phyloP scores from a whole-genome alignment of 2,113 vertebrate genomes.

The Thunnus thynnus region DNA sequence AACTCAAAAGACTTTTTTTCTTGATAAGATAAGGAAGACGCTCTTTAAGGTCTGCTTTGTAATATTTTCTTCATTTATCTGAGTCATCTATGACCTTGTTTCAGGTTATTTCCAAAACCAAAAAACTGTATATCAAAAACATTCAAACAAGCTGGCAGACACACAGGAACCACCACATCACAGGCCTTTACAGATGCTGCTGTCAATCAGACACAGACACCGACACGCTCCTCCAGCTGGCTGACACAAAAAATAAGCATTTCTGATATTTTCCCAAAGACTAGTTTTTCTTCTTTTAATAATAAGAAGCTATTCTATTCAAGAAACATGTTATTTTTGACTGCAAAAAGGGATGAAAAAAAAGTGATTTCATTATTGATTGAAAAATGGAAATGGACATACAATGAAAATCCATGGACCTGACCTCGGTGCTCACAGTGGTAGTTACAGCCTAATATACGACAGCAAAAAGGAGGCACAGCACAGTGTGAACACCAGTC shows the following conservation, averaged over 20 bases:
- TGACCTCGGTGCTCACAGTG: constrained; percentile 39
- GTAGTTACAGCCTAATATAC: constrained; percentile 31
- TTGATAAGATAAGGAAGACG: constrained; percentile 10
- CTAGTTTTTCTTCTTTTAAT: no score
- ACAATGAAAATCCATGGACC: constrained; percentile 26
- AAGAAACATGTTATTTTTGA: no score
- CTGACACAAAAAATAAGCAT: no score
- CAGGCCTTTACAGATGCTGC: no score
- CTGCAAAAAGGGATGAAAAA: no score
- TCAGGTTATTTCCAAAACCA: not conserved
- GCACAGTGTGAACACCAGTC: constrained; percentile 58
- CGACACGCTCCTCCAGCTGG: no score
- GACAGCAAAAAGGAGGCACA: constrained; percentile 28
- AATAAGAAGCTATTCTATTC: no score
- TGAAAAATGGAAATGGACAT: constrained; percentile 35
- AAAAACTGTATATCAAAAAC: not conserved
- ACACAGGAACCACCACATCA: no score
- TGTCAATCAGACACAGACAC: no score
- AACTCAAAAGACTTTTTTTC: constrained; percentile 2
- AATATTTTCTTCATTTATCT: not conserved
- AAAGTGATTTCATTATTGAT: constrained; percentile 10
- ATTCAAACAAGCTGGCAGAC: no score
- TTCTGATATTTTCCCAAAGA: no score
- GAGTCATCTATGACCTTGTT: constrained; percentile 1
- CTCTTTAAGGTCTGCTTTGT: not conserved